phyloP scores from a whole-genome alignment of 1,140 invertebrate species.

The Calosoma granatense region DNA sequence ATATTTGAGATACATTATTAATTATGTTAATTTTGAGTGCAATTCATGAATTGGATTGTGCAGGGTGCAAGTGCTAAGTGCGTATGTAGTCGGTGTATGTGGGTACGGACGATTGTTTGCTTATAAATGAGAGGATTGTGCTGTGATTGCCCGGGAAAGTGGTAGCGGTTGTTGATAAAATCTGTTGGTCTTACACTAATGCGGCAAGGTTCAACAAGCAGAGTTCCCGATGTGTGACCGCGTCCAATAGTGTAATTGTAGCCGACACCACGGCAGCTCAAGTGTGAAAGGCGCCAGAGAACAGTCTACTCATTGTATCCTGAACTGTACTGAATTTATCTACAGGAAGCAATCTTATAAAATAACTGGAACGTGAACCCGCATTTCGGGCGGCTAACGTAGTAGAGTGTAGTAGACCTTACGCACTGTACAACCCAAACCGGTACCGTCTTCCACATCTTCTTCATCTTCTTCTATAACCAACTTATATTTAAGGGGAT shows the following conservation, averaged over 20 bases:
- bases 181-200: not conserved
- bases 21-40: too few relatives aligned
- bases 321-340: constrained; percentile 1
- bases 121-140: not conserved
- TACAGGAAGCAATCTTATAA: constrained; percentile 6
- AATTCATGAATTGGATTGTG: too few relatives aligned
- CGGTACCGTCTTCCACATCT: not conserved
- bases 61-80: too few relatives aligned
- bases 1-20: too few relatives aligned
- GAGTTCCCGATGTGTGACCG: not conserved
- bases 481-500: not conserved
- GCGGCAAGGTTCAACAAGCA: not conserved
- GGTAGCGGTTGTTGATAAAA: not conserved
- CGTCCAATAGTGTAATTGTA: not conserved
- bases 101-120: too few relatives aligned
- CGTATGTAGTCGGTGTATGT: too few relatives aligned
- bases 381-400: not conserved
- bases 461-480: not conserved
- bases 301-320: constrained; percentile 2
- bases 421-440: too few relatives aligned
- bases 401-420: not conserved
- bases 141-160: not conserved
- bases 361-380: constrained; percentile 1
- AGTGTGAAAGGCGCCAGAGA: not conserved
- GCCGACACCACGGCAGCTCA: not conserved